Base-by-base conservation (phyloP, 2,888 invertebrate species). In the Alviniconcha strummeri region DNA sequence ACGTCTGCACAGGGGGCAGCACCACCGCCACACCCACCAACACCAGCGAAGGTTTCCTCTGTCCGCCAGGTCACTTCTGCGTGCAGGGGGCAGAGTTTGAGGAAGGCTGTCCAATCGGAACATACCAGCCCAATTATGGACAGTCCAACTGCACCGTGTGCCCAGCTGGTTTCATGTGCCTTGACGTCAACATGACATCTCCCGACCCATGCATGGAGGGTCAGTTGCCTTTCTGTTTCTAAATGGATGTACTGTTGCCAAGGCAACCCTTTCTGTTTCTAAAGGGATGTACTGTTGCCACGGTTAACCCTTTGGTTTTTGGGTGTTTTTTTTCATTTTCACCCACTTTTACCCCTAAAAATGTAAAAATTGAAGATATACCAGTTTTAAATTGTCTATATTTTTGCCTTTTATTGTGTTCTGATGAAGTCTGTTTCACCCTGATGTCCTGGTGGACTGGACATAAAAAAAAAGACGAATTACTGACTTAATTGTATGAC, bases 31-130 rank as follows among this genome's bases (percentile, higher is more conserved):
- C 87, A 7, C 93, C 93, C 4, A 90, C 85, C 36, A 90, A 91
- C 86, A 82, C 84, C 69, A 84, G 87, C 7, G 88, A 88, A 17
- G 93, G 93, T 17, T 92, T 92, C 85, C 86, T 90, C 52, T 93
- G 93, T 84, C 92, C 92, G 0, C 85, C 89, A 6, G 93, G 93
- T 0, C 90, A 89, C 86, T 92, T 89, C 88, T 93, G 93, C 87
- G 88, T 89, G 1, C 88, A 87, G 13, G 93, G 93, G 8, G 87
- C 91, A 8, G 84, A 88, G 7, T 85, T 89, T 72, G 91, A 91
- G 60, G 85, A 89, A 74, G 91, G 92, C 64, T 93, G 93, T 88
- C 89, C 89, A 4, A 89, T 91, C 8, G 92, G 92, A n/a, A 91
- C 91, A 5, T 93, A 90, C 88, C 91, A 93, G 82, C 85, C 89